Evolutionary conservation across 2,797 vertebrate genomes (phyloP).

Genomic region (Sebastes hubbsi): DNA sequence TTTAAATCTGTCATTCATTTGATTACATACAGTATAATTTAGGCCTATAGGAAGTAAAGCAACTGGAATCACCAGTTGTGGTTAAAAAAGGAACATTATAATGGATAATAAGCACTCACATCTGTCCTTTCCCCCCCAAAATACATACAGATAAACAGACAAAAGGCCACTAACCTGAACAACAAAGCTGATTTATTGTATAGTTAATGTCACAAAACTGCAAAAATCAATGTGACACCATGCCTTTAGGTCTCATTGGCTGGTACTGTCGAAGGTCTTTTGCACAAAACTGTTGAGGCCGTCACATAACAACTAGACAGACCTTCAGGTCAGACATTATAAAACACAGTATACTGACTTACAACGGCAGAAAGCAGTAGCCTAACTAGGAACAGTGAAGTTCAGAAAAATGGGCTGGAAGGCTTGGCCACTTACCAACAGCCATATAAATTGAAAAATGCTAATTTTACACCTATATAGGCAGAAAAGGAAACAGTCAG

Average conservation of each 20-base stretch:
- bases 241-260: background rate
- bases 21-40: no score
- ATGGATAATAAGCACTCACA: background rate
- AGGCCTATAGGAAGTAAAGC: no score
- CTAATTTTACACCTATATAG: no score
- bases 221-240: background rate
- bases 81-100: background rate
- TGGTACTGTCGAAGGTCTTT: background rate
- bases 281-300: background rate
- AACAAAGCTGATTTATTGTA: background rate
- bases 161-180: background rate
- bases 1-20: background rate
- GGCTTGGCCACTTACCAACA: no score
- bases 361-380: rapidly evolving
- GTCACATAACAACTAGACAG: no score
- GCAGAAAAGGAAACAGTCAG: no score
- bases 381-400: no score
- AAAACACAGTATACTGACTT: no score
- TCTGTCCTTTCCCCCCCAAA: background rate
- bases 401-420: no score
- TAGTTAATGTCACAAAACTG: background rate
- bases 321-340: no score
- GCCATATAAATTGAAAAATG: rapidly evolving
- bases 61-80: background rate
- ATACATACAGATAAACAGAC: background rate